Evolutionary conservation across 1,140 invertebrate species (phyloP).

Genomic region (Drosophila auraria): DNA sequence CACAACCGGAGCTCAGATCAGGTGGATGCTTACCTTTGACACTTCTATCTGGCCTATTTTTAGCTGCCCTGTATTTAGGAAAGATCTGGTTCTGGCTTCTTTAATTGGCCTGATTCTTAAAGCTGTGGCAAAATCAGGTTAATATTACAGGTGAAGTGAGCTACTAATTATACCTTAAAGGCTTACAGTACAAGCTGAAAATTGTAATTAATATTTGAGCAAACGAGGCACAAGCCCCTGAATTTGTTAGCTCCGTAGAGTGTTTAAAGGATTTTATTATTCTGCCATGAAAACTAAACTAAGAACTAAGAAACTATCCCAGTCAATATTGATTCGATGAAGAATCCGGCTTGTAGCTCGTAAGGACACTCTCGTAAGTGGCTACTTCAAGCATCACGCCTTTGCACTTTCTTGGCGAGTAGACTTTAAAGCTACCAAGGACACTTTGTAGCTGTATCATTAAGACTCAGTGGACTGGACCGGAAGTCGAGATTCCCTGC

Average conservation of each 20-base stretch:
- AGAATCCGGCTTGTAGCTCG: slow-evolving; percentile 3
- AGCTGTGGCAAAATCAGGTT: neutral
- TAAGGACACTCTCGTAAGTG: neutral
- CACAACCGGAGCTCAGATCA: slow-evolving; percentile 1
- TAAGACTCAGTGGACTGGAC: slow-evolving; percentile 22
- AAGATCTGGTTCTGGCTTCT: neutral
- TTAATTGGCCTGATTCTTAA: too few relatives aligned
- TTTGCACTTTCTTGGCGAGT: neutral
- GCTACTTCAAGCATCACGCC: slow-evolving; percentile 3
- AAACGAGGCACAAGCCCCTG: neutral
- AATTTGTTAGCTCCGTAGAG: neutral
- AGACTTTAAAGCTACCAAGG: slow-evolving; percentile 14
- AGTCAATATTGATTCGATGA: slow-evolving; percentile 23
- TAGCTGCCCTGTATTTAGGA: too few relatives aligned
- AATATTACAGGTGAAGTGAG: neutral
- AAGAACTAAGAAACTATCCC: slow-evolving; percentile 9
- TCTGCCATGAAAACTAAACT: slow-evolving; percentile 1
- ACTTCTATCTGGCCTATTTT: neutral
- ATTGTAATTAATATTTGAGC: slow-evolving; percentile 1
- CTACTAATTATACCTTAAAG: neutral
- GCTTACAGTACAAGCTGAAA: neutral
- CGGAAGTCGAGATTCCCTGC: slow-evolving; percentile 31
- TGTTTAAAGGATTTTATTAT: slow-evolving; percentile 7
- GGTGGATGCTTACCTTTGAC: slow-evolving; percentile 8
- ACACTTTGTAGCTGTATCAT: slow-evolving; percentile 10